phyloP scores from a whole-genome alignment of 2,797 vertebrate species.

The Tapirus indicus region DNA sequence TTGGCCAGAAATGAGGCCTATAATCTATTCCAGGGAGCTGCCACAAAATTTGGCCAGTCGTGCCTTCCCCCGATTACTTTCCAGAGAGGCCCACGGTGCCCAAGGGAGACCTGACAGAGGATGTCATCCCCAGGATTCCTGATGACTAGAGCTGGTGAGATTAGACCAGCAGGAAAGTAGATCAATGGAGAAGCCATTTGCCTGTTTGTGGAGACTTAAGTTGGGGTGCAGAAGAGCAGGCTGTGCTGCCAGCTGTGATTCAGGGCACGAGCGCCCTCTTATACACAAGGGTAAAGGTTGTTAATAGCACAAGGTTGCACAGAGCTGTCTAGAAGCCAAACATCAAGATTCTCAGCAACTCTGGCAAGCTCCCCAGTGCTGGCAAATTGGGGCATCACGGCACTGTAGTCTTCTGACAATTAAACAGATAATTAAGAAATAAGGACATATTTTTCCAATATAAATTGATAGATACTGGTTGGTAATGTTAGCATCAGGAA shows the following conservation, averaged over 20 bases:
- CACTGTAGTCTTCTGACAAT: constrained; percentile 82
- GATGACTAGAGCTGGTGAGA: not conserved
- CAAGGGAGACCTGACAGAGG: not conserved
- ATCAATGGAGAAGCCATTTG: not conserved
- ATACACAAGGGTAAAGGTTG: not conserved
- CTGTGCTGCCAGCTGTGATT: not conserved
- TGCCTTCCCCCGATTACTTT: not conserved
- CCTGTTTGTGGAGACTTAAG: not conserved
- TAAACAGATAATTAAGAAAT: constrained; percentile 88
- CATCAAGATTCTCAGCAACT: not conserved
- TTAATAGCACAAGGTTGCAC: not conserved
- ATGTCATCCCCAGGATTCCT: not conserved
- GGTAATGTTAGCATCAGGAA: constrained; percentile 81
- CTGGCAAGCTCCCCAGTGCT: constrained; percentile 78
- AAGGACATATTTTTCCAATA: constrained; percentile 82
- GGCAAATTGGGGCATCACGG: constrained; percentile 64
- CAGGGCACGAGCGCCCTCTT: not conserved
- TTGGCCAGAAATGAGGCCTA: not conserved
- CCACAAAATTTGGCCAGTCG: not conserved
- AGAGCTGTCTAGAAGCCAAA: constrained; percentile 55
- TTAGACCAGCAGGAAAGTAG: not conserved
- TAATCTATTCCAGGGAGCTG: not conserved
- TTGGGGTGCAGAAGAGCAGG: not conserved
- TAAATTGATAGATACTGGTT: constrained; percentile 84
- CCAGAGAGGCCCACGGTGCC: not conserved